Percentiles rank a stretch among this genome's conserved stretches.
Conservation (phyloP, 2,888 invertebrate species). For the Azorinus chamasolen region DNA sequence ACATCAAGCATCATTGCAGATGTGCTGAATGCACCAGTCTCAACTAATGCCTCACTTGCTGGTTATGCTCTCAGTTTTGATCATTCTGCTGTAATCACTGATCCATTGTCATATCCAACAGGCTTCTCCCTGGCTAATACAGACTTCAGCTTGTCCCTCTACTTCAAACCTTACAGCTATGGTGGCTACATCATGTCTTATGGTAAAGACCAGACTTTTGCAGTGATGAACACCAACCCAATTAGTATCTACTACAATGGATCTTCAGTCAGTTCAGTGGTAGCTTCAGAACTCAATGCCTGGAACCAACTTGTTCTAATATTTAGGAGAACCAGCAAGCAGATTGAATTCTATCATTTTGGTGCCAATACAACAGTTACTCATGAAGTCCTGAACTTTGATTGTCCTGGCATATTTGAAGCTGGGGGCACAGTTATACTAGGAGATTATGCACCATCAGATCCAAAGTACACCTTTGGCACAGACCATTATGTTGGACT, state of each 20-base stretch:
- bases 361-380: conserved; percentile 57
- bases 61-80: conserved; percentile 74
- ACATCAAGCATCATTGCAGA: conserved; percentile 55
- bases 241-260: conserved; percentile 50
- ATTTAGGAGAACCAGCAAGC: conserved; percentile 42
- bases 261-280: conserved; percentile 30
- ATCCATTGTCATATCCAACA: conserved; percentile 48
- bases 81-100: conserved; percentile 61
- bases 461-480: conserved; percentile 37
- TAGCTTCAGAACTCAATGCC: conserved; percentile 36
- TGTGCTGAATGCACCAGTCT: conserved; percentile 35
- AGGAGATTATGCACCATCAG: conserved; percentile 74
- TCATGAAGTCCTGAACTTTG: conserved; percentile 57
- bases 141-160: conserved; percentile 70
- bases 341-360: conserved; percentile 67
- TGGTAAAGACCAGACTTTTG: conserved; percentile 67
- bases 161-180: conserved; percentile 68
- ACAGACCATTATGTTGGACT: conserved; percentile 61
- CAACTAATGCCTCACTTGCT: conserved; percentile 33
- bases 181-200: conserved; percentile 72
- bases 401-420: conserved; percentile 61
- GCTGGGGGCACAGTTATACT: conserved; percentile 67
- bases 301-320: conserved; percentile 77
- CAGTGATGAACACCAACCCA: conserved; percentile 67
- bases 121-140: conserved; percentile 33